Evolutionary conservation across 2,888 invertebrate species (phyloP).

Genomic region (Coenonympha arcania): DNA sequence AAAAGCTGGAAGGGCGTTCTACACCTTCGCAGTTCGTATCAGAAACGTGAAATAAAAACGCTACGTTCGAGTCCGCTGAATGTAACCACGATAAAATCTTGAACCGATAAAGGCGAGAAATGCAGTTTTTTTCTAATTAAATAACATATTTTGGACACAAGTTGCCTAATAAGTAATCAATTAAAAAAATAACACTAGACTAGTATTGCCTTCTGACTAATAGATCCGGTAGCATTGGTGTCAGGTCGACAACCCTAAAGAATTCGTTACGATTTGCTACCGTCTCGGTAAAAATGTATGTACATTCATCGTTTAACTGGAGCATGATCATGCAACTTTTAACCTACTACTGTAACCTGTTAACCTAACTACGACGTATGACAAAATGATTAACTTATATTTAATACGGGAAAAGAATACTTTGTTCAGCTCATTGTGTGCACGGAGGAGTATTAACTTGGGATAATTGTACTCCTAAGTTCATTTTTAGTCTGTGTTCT

Average conservation of each 20-base stretch:
- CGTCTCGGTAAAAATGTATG: conserved; percentile 23
- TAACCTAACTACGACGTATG: neutral
- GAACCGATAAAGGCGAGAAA: neutral
- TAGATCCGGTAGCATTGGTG: conserved; percentile 24
- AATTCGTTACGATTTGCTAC: conserved; percentile 20
- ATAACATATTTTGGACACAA: conserved; percentile 2
- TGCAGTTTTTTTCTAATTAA: conserved; percentile 1
- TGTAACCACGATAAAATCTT: neutral
- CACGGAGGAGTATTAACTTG: too few relatives aligned
- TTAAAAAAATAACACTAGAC: conserved; percentile 13
- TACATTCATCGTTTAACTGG: conserved; percentile 11
- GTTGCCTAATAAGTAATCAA: conserved; percentile 15
- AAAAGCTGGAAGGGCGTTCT: too few relatives aligned
- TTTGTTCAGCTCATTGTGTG: too few relatives aligned
- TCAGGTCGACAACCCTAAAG: conserved; percentile 26
- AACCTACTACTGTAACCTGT: neutral
- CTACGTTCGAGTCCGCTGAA: neutral
- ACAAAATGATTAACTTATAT: neutral
- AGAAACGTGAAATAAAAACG: neutral
- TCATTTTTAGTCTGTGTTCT: too few relatives aligned
- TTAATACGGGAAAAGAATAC: neutral
- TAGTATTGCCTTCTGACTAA: conserved; percentile 20
- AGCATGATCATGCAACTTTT: conserved; percentile 7
- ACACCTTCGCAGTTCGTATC: too few relatives aligned
- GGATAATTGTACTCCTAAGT: too few relatives aligned